Conservation (phyloP, 2,888 invertebrate species). For the Apamea sordens region DNA sequence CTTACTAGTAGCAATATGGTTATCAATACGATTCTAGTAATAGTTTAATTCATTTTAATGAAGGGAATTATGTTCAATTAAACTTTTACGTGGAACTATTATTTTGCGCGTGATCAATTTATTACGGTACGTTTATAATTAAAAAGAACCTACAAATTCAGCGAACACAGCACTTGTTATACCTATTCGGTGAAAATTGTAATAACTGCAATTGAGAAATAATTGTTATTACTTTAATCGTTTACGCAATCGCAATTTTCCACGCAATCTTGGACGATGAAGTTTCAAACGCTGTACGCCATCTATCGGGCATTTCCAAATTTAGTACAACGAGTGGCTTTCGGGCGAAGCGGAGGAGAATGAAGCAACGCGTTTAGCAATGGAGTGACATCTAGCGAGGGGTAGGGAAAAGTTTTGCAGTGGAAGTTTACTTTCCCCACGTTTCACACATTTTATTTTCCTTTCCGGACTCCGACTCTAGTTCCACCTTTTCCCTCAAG, state of each 20-base stretch:
- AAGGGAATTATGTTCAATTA: constrained; percentile 1
- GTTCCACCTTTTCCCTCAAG: constrained; percentile 26
- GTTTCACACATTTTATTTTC: neutral
- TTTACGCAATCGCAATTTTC: neutral
- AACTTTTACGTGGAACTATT: neutral
- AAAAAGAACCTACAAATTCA: neutral
- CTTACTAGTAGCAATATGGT: neutral
- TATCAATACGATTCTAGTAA: neutral
- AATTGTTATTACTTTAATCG: constrained; percentile 20
- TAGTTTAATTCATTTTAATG: neutral
- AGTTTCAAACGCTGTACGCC: constrained; percentile 10
- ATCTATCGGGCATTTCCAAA: constrained; percentile 40
- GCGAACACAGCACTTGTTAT: neutral
- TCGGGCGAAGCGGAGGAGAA: neutral
- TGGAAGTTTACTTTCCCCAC: neutral
- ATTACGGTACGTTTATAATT: neutral
- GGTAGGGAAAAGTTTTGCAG: neutral
- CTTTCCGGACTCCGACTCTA: neutral
- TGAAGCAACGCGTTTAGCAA: neutral
- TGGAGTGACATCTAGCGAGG: constrained; percentile 56
- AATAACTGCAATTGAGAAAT: constrained; percentile 24
- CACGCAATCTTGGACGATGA: neutral
- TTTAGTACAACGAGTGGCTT: neutral
- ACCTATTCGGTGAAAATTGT: constrained; percentile 14
- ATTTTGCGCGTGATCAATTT: constrained; percentile 29